Base-by-base conservation (phyloP, 2,888 invertebrate species). In the Alcis repandata region DNA sequence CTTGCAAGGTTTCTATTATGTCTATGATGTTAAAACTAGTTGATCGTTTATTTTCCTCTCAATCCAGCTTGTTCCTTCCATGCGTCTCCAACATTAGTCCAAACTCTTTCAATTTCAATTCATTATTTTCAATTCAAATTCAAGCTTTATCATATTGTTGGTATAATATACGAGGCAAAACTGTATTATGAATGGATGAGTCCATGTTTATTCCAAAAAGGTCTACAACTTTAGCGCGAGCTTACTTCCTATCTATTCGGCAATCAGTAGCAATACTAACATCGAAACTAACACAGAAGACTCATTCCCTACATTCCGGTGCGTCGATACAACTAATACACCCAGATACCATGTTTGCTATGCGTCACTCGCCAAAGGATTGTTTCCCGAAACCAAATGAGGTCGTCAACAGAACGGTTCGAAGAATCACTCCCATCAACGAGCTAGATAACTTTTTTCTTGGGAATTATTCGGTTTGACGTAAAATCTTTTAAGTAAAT, bases 301-400 rank as follows among this genome's bases (percentile, higher is more conserved):
- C 49, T 49, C 15, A 17, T 49, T 46, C 22, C n/a, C 22, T n/a
- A 48, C 27, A 48, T 36, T 19, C 51, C 19, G 19, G 11, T 2
- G 38, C 36, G 11, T 53, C 38, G 41, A 41, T 49, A 41, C 51
- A 41, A 33, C 15, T 9, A 41, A 41, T 41, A 49, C 36, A 32
- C 17, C 11, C 43, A 62, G 17, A 62, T 51, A 38, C 36, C 2
- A n/a, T 59, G 59, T 59, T 54, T 43, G 48, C 48, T 19, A 79
- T 83, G 84, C 79, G 85, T 86, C 84, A 85, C 68, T 63, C 69
- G 67, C 54, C 71, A 70, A 83, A 85, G 83, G 81, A 77, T 78
- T 73, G 74, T 76, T 83, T 79, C 79, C 81, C 73, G 72, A 80
- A 84, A 83, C 79, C 78, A 76, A 85, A 86, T 77, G 80, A 70